A percentile compares a stretch with the other conserved stretches of the same genome.
Evolutionary conservation across 2,113 vertebrate species (phyloP).

Genomic region (Sula dactylatra): DNA sequence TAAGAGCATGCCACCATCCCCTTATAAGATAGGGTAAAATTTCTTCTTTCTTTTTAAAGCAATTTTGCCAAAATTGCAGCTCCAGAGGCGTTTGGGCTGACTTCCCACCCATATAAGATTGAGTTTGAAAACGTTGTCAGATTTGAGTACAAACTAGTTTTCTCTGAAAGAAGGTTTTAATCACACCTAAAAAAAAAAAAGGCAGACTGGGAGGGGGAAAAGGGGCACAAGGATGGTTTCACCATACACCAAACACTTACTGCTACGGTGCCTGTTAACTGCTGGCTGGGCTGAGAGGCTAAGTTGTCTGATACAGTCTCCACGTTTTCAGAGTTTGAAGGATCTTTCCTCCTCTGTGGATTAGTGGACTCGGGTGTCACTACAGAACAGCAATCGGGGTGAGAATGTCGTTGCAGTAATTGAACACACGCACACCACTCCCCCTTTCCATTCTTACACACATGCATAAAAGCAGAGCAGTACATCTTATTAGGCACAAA

Average conservation of each 20-base stretch:
- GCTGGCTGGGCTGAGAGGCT: neutral
- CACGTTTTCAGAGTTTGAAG: neutral
- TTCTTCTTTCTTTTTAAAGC: neutral
- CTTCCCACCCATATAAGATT: neutral
- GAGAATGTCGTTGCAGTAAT: rapidly evolving
- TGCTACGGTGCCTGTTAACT: neutral
- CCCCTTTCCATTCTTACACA: neutral
- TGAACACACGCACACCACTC: rapidly evolving
- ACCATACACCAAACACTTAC: slow-evolving; percentile 18
- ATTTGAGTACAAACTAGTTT: neutral
- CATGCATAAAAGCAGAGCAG: rapidly evolving
- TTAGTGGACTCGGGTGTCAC: neutral
- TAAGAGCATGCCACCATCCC: neutral
- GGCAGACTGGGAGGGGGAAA: neutral
- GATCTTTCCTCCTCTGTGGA: neutral
- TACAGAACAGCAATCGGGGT: neutral
- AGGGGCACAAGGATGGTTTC: neutral
- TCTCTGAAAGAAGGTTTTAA: neutral
- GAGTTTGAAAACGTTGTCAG: neutral
- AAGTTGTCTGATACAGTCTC: neutral
- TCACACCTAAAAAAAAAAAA: neutral
- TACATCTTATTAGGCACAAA: neutral
- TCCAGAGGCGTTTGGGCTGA: neutral
- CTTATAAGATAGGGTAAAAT: neutral
- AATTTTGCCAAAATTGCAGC: neutral